Evolutionary conservation across 2,113 vertebrate genomes (phyloP).

Genomic region (Chitala chitala): DNA sequence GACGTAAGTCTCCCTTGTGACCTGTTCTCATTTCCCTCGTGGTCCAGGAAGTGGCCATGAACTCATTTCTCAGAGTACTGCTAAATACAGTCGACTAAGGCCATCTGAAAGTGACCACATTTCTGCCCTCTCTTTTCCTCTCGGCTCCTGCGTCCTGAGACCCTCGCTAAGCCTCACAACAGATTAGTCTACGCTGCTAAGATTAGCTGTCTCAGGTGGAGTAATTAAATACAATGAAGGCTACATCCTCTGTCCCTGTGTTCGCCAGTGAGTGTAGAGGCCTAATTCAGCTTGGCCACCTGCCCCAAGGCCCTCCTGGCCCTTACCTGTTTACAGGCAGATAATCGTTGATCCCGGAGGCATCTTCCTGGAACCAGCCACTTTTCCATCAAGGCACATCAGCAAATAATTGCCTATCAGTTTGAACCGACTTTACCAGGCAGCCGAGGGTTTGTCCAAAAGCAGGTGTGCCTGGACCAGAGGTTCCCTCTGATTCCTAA

Average conservation of each 20-base stretch:
- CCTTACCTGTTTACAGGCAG: background rate
- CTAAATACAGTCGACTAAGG: background rate
- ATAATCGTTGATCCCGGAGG: slow-evolving; percentile 9
- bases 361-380: background rate
- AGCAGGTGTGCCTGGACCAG: too few species aligned
- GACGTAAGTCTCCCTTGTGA: too few species aligned
- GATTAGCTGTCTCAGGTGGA: slow-evolving; percentile 3
- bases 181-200: background rate
- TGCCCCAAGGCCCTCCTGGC: background rate
- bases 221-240: background rate
- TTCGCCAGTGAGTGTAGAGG: background rate
- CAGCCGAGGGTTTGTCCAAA: too few species aligned
- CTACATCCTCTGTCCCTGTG: background rate
- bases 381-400: background rate
- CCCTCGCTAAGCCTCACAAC: background rate
- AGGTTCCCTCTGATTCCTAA: too few species aligned
- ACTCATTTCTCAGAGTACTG: too few species aligned
- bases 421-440: background rate
- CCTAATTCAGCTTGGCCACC: background rate
- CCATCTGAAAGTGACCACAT: background rate
- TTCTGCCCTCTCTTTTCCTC: background rate
- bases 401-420: background rate
- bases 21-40: too few species aligned
- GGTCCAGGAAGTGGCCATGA: background rate
- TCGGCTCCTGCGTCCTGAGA: background rate